These are phyloP conservation scores for Stylophora pistillata DNA, from an alignment of 64 coral and sea anemone genomes.

Conservation along the genomic window DNA sequence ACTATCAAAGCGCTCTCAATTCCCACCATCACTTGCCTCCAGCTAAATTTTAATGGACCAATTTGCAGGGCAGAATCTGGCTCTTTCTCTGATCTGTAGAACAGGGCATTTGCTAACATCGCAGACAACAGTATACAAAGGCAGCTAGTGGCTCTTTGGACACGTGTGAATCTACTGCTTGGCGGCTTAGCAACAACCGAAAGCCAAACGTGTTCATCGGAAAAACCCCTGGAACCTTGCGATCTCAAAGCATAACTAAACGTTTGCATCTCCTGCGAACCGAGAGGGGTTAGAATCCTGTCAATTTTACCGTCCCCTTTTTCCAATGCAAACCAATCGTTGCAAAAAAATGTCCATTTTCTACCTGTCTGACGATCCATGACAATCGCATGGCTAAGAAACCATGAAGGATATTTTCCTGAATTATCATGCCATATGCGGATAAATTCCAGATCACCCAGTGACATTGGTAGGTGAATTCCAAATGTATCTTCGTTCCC, in stretches of 20 bases:
- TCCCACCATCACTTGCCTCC: constrained; percentile 68
- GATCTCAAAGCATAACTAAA: constrained; percentile 68
- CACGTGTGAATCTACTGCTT: constrained; percentile 68
- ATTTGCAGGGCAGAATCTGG: constrained; percentile 64
- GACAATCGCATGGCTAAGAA: constrained; percentile 47
- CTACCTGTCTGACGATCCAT: constrained; percentile 28
- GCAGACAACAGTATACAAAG: constrained; percentile 62
- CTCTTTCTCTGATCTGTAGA: constrained; percentile 31
- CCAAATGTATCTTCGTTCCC: constrained; percentile 67
- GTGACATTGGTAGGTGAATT: constrained; percentile 39
- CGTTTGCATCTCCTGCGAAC: constrained; percentile 21
- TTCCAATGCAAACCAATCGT: constrained; percentile 66
- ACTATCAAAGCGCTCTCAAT: constrained; percentile 16
- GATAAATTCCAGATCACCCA: constrained; percentile 60
- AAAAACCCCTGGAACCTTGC: constrained; percentile 46
- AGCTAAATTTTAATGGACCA: constrained; percentile 75
- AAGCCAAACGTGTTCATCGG: constrained; percentile 83
- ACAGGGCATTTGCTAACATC: constrained; percentile 86
- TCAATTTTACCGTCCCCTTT: constrained; percentile 78
- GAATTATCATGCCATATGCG: constrained; percentile 72
- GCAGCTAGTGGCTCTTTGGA: constrained; percentile 84
- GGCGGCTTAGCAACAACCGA: constrained; percentile 78
- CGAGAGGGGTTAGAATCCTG: constrained; percentile 52
- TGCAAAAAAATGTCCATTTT: constrained; percentile 51
- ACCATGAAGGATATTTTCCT: constrained; percentile 72